phyloP scores from a whole-genome alignment of 2,113 vertebrate genomes.

The Ceyx margarethae region DNA sequence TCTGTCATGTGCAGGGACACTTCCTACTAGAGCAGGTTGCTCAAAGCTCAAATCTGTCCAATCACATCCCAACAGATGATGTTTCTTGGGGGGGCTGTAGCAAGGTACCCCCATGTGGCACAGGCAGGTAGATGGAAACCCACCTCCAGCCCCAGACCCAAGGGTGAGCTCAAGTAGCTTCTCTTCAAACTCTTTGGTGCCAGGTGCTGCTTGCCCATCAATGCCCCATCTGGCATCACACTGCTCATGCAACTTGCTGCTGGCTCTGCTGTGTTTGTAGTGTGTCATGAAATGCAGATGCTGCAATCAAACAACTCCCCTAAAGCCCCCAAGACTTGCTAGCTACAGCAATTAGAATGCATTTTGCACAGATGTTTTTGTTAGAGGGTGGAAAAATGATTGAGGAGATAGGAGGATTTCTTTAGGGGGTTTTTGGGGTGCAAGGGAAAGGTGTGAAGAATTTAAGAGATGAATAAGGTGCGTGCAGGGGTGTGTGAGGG shows the following conservation, averaged over 20 bases:
- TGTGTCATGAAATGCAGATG: not conserved
- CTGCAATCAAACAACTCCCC: not conserved
- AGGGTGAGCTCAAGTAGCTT: not conserved
- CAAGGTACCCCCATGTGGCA: fast-evolving
- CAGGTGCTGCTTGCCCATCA: not conserved
- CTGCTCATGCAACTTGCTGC: fast-evolving
- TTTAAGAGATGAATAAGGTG: not conserved
- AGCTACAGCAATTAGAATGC: not conserved
- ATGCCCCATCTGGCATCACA: fast-evolving
- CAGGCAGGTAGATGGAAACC: not conserved
- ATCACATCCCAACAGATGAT: not conserved
- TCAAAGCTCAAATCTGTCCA: not conserved
- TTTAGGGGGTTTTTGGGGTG: not conserved
- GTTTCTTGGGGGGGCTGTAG: not conserved
- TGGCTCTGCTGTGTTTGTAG: not conserved
- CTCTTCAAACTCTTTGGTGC: not conserved
- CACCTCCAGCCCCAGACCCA: not conserved
- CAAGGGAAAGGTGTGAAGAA: not conserved
- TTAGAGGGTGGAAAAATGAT: not conserved
- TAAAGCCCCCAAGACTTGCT: not conserved
- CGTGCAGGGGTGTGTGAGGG: too few species aligned
- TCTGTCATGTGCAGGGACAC: not conserved
- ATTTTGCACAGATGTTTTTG: not conserved
- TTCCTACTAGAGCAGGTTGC: not conserved
- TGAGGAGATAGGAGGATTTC: not conserved